phyloP scores from a whole-genome alignment of 2,888 invertebrate genomes.

The Perizoma flavofasciatum region DNA sequence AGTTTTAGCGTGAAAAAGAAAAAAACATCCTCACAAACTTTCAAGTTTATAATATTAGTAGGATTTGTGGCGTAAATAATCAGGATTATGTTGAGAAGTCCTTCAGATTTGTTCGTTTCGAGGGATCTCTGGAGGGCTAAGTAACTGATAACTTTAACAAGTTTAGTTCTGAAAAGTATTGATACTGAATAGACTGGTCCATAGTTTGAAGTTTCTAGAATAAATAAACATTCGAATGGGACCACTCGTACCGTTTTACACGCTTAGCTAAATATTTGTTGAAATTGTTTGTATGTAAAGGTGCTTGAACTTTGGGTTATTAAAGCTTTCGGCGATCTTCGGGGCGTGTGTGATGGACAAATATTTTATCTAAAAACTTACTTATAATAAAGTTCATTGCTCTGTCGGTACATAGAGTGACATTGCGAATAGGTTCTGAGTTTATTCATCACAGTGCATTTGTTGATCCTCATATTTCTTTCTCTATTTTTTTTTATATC shows the following conservation, averaged over 20 bases:
- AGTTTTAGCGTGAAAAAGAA: too few relatives aligned
- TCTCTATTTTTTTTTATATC: background rate
- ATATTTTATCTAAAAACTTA: conserved; percentile 7
- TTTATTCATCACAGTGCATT: too few relatives aligned
- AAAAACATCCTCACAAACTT: too few relatives aligned
- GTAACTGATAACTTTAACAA: conserved; percentile 18
- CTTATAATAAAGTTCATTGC: conserved; percentile 4
- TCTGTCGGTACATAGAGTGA: background rate
- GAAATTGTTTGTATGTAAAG: conserved; percentile 25
- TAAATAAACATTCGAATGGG: conserved; percentile 30
- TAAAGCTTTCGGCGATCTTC: conserved; percentile 4
- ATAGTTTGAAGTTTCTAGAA: conserved; percentile 8
- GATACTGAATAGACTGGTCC: background rate
- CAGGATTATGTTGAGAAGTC: conserved; percentile 17
- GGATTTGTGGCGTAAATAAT: conserved; percentile 25
- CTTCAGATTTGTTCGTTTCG: conserved; percentile 31
- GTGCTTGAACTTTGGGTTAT: conserved; percentile 31
- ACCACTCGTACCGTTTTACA: conserved; percentile 18
- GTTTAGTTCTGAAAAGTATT: conserved; percentile 18
- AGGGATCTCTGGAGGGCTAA: conserved; percentile 24
- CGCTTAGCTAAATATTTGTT: conserved; percentile 20
- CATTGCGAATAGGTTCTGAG: too few relatives aligned
- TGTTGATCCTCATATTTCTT: background rate
- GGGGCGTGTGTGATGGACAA: conserved; percentile 7
- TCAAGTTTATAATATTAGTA: too few relatives aligned